phyloP scores from a whole-genome alignment of 2,888 invertebrate species.

The Sinotaia quadrata region DNA sequence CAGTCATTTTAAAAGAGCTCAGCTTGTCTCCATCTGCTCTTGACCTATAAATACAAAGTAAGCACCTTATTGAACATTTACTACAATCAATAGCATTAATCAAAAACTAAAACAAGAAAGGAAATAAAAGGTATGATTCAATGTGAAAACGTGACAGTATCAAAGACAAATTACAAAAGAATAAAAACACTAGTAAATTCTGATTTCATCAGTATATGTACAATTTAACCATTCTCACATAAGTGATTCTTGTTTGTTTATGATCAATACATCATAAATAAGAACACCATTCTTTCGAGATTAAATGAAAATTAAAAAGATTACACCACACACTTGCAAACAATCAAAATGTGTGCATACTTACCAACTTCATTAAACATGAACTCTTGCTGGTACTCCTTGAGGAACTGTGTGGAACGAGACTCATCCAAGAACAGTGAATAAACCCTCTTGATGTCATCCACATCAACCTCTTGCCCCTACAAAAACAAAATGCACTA shows the following conservation, averaged over 20 bases:
- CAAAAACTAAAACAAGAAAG: too few relatives aligned
- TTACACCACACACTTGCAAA: background rate
- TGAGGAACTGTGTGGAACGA: constrained; percentile 92
- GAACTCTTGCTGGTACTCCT: constrained; percentile 95
- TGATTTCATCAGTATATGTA: too few relatives aligned
- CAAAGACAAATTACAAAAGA: too few relatives aligned
- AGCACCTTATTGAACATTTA: too few relatives aligned
- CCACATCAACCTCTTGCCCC: constrained; percentile 79
- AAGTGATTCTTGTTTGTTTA: too few relatives aligned
- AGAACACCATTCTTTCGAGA: background rate
- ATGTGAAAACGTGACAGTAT: too few relatives aligned
- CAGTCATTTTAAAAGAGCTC: constrained; percentile 8
- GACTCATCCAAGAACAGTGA: constrained; percentile 94
- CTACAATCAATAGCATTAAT: too few relatives aligned
- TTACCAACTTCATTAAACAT: constrained; percentile 80
- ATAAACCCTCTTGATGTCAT: constrained; percentile 96
- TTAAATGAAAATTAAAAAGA: background rate
- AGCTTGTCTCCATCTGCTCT: constrained; percentile 40
- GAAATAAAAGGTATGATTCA: too few relatives aligned
- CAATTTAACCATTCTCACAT: too few relatives aligned
- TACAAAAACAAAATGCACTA: too few relatives aligned
- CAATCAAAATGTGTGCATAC: constrained; percentile 1
- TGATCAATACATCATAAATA: background rate
- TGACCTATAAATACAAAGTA: constrained; percentile 25
- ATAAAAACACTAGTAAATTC: too few relatives aligned